Conservation (phyloP, 2,113 vertebrate genomes). For the Hepsetus odoe region DNA sequence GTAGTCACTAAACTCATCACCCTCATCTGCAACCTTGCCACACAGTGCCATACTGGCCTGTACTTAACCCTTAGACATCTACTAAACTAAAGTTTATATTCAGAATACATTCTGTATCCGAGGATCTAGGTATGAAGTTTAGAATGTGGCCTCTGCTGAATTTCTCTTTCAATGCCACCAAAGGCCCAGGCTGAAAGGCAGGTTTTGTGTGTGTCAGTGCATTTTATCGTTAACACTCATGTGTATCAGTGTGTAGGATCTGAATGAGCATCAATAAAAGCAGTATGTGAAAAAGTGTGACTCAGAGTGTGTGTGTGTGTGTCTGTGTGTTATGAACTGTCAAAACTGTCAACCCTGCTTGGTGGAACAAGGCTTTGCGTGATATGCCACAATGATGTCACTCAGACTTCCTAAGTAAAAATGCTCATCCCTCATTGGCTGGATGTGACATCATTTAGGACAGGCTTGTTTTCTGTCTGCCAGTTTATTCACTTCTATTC, state of each 20-base stretch:
- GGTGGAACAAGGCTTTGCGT: conserved; percentile 17
- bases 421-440: conserved; percentile 24
- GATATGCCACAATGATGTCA: conserved; percentile 66
- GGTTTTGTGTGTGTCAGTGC: too few species aligned
- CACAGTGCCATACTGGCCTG: not conserved
- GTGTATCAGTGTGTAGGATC: conserved; percentile 29
- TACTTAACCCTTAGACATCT: not conserved
- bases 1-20: conserved; percentile 33
- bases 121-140: too few species aligned
- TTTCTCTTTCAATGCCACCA: too few species aligned
- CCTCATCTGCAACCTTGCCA: not conserved
- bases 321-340: conserved; percentile 14
- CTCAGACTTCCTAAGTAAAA: not conserved
- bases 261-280: conserved; percentile 35
- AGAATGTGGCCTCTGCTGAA: too few species aligned
- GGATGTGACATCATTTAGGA: not conserved
- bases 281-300: not conserved
- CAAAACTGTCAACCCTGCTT: not conserved
- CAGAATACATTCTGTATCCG: too few species aligned
- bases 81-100: too few species aligned
- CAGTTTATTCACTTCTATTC: not conserved
- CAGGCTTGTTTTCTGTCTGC: not conserved
- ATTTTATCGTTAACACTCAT: not conserved
- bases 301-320: conserved; percentile 13
- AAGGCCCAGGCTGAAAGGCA: too few species aligned